Evolutionary conservation across 2,113 vertebrate genomes (phyloP).

Genomic region (Ursus arctos): DNA sequence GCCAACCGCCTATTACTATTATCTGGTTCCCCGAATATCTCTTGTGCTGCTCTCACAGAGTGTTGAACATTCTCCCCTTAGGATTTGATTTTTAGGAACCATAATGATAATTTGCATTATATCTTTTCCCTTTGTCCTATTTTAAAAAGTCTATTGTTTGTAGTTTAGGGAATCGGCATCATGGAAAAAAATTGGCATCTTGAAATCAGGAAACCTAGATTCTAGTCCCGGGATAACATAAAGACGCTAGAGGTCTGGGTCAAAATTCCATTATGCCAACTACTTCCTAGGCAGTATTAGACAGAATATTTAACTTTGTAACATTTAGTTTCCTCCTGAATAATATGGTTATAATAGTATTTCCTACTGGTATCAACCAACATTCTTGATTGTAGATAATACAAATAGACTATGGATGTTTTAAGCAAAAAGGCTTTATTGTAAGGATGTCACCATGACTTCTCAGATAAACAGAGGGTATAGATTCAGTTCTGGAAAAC

Average conservation of each 20-base stretch:
- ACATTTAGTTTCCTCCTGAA: not conserved
- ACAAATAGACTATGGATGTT: constrained; percentile 5
- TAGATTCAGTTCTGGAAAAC: not conserved
- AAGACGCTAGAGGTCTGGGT: not conserved
- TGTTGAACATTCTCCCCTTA: not conserved
- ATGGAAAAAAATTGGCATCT: not conserved
- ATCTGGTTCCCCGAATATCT: not conserved
- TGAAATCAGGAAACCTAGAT: not conserved
- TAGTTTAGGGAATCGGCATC: not conserved
- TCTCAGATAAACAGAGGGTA: not conserved
- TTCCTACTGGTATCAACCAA: not conserved
- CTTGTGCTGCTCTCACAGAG: not conserved
- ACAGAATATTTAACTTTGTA: not conserved
- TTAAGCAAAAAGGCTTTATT: not conserved
- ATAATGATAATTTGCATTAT: not conserved
- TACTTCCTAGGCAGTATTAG: not conserved
- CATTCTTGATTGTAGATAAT: not conserved
- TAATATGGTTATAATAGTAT: not conserved
- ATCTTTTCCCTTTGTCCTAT: not conserved
- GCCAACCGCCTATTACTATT: not conserved
- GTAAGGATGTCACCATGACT: not conserved
- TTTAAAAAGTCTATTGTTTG: not conserved
- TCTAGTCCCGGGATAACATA: not conserved
- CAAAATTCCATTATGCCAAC: not conserved
- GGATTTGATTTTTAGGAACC: not conserved